phyloP scores from a whole-genome alignment of 2,888 invertebrate species.

The Nasonovia ribisnigri region DNA sequence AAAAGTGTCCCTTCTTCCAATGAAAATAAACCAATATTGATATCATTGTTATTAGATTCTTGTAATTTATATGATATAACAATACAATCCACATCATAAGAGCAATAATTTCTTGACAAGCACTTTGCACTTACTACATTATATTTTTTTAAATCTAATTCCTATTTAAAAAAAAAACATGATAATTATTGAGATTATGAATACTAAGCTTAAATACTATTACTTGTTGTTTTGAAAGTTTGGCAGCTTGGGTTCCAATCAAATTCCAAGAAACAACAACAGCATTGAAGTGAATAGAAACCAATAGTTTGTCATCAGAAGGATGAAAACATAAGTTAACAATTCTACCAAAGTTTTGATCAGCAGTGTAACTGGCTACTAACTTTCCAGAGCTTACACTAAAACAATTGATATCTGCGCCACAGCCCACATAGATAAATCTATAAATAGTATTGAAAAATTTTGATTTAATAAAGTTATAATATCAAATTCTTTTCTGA shows the following conservation, averaged over 20 bases:
- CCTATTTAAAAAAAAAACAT: conserved; percentile 8
- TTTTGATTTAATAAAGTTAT: conserved; percentile 57
- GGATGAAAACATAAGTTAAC: conserved; percentile 73
- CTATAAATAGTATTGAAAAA: conserved; percentile 70
- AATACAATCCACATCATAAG: conserved; percentile 41
- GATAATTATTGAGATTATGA: neutral
- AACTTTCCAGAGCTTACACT: conserved; percentile 77
- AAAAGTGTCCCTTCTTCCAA: conserved; percentile 50
- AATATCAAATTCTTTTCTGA: neutral
- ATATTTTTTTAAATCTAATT: conserved; percentile 44
- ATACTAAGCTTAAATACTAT: neutral
- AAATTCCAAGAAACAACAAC: conserved; percentile 75
- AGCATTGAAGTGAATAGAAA: conserved; percentile 75
- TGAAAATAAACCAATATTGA: conserved; percentile 56
- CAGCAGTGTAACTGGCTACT: conserved; percentile 72
- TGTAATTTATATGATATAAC: conserved; percentile 42
- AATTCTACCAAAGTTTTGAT: conserved; percentile 70
- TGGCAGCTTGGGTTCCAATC: conserved; percentile 67
- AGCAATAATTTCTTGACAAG: conserved; percentile 23
- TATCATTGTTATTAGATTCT: neutral
- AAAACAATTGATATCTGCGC: conserved; percentile 75
- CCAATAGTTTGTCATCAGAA: conserved; percentile 71
- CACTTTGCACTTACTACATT: conserved; percentile 39
- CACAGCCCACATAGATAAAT: conserved; percentile 75
- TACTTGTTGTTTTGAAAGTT: conserved; percentile 46